Evolutionary conservation across 1,140 invertebrate genomes (phyloP).

Genomic region (Berghia stephanieae): DNA sequence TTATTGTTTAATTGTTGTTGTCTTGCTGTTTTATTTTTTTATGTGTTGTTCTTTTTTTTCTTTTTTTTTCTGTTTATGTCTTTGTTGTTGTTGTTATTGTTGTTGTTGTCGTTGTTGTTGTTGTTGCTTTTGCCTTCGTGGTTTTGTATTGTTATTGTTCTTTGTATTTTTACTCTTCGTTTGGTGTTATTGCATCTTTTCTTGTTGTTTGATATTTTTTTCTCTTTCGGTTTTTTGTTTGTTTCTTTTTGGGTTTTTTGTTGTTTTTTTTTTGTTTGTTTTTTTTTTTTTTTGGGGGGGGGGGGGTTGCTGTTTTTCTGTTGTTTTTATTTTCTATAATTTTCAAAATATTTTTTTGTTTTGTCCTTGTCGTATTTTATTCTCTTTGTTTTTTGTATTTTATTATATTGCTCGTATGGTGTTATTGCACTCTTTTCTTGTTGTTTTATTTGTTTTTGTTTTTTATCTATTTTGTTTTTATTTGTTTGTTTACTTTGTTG

Average conservation of each 20-base stretch:
- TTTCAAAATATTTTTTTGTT: no score
- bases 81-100: neutral
- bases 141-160: slow-evolving; percentile 1
- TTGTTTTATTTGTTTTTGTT: no score
- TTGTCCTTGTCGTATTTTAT: no score
- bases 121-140: neutral
- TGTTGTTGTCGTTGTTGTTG: neutral
- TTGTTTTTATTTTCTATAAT: no score
- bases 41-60: neutral
- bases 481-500: no score
- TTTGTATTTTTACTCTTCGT: neutral
- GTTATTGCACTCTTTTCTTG: no score
- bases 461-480: no score
- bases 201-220: neutral
- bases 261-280: neutral
- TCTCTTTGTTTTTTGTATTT: no score
- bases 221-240: neutral
- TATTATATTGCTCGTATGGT: no score
- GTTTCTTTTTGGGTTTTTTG: neutral
- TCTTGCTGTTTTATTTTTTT: neutral
- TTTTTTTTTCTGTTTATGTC: slow-evolving; percentile 5
- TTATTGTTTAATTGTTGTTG: neutral
- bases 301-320: no score
- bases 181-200: neutral
- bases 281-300: neutral